A percentile compares a stretch with the other conserved stretches of the same genome.
These are phyloP conservation scores for Nibea coibor DNA, from an alignment of 2,113 vertebrate species.

Conservation along the genomic window DNA sequence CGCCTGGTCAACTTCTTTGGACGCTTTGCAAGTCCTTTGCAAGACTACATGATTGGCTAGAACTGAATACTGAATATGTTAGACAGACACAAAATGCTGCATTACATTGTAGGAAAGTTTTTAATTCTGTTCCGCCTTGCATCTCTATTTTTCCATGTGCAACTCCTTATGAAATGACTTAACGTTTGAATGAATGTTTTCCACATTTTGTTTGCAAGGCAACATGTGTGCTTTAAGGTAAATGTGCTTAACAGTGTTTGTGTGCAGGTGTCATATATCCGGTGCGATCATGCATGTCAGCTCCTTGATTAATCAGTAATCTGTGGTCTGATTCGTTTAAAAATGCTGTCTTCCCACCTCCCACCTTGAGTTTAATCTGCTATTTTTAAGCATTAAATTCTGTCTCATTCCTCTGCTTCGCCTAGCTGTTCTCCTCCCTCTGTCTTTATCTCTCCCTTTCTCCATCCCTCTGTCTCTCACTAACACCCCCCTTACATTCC, in stretches of 20 bases:
- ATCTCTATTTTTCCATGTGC: neutral
- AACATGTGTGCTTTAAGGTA: neutral
- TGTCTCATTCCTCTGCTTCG: neutral
- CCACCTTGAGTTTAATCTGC: neutral
- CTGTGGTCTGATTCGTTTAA: neutral
- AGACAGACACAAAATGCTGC: no score
- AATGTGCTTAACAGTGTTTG: neutral
- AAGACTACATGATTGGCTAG: neutral
- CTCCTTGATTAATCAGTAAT: neutral
- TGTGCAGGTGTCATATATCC: neutral
- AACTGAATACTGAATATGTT: no score
- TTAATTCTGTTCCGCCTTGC: neutral
- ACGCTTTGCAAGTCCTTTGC: neutral
- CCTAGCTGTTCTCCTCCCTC: neutral
- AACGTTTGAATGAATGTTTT: neutral
- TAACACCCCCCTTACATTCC: conserved; percentile 74
- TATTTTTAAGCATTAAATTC: neutral
- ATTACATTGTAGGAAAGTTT: neutral
- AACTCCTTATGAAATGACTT: neutral
- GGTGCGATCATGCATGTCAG: neutral
- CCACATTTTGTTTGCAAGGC: neutral
- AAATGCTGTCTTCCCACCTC: neutral
- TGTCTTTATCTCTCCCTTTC: conserved; percentile 21
- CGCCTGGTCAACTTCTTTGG: neutral
- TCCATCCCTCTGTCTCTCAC: conserved; percentile 48